Percentiles rank a stretch among this genome's conserved stretches.
Conservation (phyloP, 2,888 invertebrate genomes). For the Aradus depressus region DNA sequence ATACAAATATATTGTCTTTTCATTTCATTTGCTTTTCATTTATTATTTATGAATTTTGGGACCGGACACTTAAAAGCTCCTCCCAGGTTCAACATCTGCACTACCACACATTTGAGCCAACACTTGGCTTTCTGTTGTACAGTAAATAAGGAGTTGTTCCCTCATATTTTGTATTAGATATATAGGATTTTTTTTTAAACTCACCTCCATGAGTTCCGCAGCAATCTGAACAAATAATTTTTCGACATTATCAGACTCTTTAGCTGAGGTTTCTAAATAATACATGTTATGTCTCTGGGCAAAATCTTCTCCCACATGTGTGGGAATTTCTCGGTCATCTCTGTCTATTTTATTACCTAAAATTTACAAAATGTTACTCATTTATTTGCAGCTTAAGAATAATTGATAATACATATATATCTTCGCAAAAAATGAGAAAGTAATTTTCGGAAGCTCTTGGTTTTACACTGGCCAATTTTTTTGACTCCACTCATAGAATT, state of each 20-base stretch:
- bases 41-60: too few relatives aligned
- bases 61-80: too few relatives aligned
- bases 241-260: conserved; percentile 96
- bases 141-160: too few relatives aligned
- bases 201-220: conserved; percentile 74
- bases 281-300: conserved; percentile 94
- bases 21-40: too few relatives aligned
- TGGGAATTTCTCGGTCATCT: conserved; percentile 89
- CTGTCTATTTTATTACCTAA: conserved; percentile 93
- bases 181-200: conserved; percentile 6
- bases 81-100: too few relatives aligned
- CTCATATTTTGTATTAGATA: too few relatives aligned
- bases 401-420: not conserved
- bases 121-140: too few relatives aligned
- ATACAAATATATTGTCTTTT: too few relatives aligned
- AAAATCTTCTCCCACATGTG: conserved; percentile 90
- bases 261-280: conserved; percentile 94
- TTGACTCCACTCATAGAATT: not conserved
- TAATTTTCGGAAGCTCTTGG: not conserved
- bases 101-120: too few relatives aligned
- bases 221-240: conserved; percentile 94
- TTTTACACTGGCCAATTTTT: not conserved
- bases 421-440: not conserved
- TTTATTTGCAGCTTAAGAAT: not conserved
- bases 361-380: conserved; percentile 28